Percentiles rank a stretch among this genome's conserved stretches.
phyloP scores from a whole-genome alignment of 2,113 vertebrate species.

The Hylia prasina region DNA sequence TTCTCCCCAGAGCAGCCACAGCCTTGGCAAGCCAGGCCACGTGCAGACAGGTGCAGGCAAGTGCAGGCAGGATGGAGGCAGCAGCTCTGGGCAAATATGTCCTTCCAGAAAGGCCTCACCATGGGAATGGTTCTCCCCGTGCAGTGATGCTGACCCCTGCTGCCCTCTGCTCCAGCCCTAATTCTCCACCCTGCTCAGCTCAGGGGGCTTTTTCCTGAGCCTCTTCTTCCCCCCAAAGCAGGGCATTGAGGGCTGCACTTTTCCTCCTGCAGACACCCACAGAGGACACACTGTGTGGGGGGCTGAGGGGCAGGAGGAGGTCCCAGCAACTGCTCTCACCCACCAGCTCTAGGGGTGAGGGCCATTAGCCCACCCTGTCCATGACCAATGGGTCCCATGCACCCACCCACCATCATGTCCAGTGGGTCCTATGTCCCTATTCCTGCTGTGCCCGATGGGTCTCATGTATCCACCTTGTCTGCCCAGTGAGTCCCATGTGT shows the following conservation, averaged over 20 bases:
- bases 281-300: no score
- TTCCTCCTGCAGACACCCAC: background rate
- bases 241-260: no score
- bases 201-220: background rate
- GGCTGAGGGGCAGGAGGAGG: no score
- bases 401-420: background rate
- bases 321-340: background rate
- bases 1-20: fast-evolving
- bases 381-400: background rate
- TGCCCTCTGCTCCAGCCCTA: background rate
- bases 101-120: fast-evolving
- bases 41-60: no score
- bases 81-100: fast-evolving
- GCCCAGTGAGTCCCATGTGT: no score
- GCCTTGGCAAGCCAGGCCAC: background rate
- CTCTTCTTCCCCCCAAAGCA: fast-evolving
- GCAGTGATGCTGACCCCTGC: background rate
- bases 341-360: fast-evolving
- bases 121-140: fast-evolving
- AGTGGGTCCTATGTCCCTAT: no score
- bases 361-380: background rate
- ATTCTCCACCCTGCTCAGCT: fast-evolving
- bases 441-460: no score
- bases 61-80: background rate
- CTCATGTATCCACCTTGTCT: no score